A percentile compares a stretch with the other conserved stretches of the same genome.
phyloP scores from a whole-genome alignment of 2,888 invertebrate species.

The Nezara viridula region DNA sequence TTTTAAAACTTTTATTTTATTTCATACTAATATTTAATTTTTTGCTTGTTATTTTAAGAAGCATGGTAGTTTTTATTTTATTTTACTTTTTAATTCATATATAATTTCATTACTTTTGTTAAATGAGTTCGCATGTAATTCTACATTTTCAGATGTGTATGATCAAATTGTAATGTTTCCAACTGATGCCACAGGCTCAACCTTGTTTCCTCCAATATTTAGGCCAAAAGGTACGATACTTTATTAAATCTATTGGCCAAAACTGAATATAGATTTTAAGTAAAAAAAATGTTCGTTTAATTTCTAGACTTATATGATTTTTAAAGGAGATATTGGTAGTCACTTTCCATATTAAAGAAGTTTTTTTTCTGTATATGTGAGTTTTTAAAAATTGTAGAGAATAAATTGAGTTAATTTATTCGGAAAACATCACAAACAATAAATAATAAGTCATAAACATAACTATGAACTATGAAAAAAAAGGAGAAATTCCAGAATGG shows the following conservation, averaged over 20 bases:
- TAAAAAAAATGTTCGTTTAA: background rate
- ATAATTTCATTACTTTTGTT: constrained; percentile 64
- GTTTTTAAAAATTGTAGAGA: no score
- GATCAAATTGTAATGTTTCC: constrained; percentile 82
- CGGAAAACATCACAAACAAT: no score
- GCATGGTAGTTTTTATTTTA: constrained; percentile 9
- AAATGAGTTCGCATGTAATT: constrained; percentile 66
- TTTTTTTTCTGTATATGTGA: no score
- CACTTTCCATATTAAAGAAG: no score
- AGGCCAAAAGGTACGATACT: constrained; percentile 77
- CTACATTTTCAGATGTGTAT: constrained; percentile 79
- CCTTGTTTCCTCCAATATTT: constrained; percentile 79
- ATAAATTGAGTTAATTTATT: no score
- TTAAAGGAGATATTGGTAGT: background rate
- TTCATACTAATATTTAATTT: constrained; percentile 15
- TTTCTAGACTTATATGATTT: background rate
- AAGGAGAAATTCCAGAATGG: no score
- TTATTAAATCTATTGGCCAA: constrained; percentile 57
- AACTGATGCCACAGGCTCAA: constrained; percentile 81
- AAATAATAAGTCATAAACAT: no score
- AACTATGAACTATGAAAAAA: no score
- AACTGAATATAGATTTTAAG: constrained; percentile 26
- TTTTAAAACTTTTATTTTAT: background rate
- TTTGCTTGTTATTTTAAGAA: constrained; percentile 33
- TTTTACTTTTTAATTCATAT: constrained; percentile 62